phyloP scores from a whole-genome alignment of 2,888 invertebrate species.

The Euphydryas editha region DNA sequence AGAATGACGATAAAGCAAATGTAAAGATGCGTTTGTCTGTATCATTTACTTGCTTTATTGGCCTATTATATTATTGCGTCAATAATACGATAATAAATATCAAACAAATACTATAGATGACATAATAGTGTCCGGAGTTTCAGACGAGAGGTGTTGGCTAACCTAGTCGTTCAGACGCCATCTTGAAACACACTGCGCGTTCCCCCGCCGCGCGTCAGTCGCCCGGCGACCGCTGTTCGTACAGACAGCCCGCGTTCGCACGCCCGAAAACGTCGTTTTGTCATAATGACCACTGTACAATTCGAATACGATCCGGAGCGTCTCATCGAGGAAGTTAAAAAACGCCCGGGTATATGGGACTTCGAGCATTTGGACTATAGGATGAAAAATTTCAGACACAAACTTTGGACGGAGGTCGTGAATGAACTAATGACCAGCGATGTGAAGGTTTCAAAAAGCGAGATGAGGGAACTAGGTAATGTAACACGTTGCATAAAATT shows the following conservation, averaged over 20 bases:
- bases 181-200: slow-evolving; percentile 71
- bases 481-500: slow-evolving; percentile 11
- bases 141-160: slow-evolving; percentile 46
- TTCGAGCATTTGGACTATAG: slow-evolving; percentile 66
- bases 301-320: slow-evolving; percentile 77
- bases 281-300: slow-evolving; percentile 56
- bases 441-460: slow-evolving; percentile 68
- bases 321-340: slow-evolving; percentile 71
- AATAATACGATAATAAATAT: too few relatives aligned
- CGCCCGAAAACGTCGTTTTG: slow-evolving; percentile 37
- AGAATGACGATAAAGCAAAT: background rate
- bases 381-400: slow-evolving; percentile 58
- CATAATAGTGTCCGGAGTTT: slow-evolving; percentile 10
- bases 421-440: slow-evolving; percentile 64
- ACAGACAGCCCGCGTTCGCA: slow-evolving; percentile 50
- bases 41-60: too few relatives aligned
- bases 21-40: too few relatives aligned
- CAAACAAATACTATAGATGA: background rate
- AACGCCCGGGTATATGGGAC: slow-evolving; percentile 76
- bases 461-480: slow-evolving; percentile 74
- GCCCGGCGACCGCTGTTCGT: slow-evolving; percentile 67
- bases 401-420: slow-evolving; percentile 71
- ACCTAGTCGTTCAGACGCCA: slow-evolving; percentile 59
- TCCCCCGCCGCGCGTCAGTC: slow-evolving; percentile 73
- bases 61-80: too few relatives aligned